Percentiles rank a stretch among this genome's conserved stretches.
Conservation (phyloP, 1,140 invertebrate species). For the Ceratina calcarata region DNA sequence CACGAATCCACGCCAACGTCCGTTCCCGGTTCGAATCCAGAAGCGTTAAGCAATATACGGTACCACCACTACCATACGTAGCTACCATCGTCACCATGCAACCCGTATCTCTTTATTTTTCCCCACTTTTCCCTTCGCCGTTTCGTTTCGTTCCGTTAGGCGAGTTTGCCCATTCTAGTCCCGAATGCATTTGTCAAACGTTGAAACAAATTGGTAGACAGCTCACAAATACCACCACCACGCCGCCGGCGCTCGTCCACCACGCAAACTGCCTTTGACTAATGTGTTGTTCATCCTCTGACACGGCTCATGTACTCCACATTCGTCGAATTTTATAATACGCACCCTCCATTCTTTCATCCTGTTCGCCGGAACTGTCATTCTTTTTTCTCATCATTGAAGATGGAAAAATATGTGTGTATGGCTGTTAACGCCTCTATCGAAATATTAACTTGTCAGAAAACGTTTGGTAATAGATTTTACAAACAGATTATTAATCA, state of each 20-base stretch:
- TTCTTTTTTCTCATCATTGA: no score
- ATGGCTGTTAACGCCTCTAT: no score
- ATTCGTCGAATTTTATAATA: conserved; percentile 71
- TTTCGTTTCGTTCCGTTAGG: conserved; percentile 62
- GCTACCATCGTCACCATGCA: conserved; percentile 5
- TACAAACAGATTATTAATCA: no score
- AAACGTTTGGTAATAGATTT: no score
- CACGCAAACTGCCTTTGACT: conserved; percentile 74
- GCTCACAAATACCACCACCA: conserved; percentile 68
- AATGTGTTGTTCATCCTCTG: conserved; percentile 75
- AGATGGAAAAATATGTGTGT: no score
- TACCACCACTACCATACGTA: conserved; percentile 36
- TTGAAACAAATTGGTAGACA: conserved; percentile 76
- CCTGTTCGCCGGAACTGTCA: background rate
- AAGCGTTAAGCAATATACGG: background rate
- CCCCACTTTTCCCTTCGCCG: conserved; percentile 56
- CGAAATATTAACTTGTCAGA: no score
- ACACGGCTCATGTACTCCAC: conserved; percentile 73
- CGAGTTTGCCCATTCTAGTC: conserved; percentile 66
- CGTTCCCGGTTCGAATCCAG: conserved; percentile 31
- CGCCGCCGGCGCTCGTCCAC: conserved; percentile 45
- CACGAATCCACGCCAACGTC: conserved; percentile 43
- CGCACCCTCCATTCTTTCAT: background rate
- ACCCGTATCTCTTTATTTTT: conserved; percentile 65
- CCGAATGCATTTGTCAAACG: conserved; percentile 75